Conservation (phyloP, 1,140 invertebrate species). For the Atopsyche davidsoni region DNA sequence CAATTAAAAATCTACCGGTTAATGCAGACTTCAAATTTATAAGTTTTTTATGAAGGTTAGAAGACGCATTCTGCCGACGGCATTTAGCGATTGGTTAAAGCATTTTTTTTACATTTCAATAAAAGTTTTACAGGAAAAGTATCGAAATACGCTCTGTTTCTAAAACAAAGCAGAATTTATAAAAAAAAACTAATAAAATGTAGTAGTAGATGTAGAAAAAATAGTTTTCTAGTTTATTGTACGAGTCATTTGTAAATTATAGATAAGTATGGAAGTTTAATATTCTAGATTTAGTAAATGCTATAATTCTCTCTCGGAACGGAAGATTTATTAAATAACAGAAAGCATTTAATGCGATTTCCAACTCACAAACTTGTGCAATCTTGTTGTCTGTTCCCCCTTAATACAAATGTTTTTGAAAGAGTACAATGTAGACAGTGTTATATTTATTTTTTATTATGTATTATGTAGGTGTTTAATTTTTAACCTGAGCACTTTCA, state of each 20-base stretch:
- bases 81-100: too few relatives aligned
- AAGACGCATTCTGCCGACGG: too few relatives aligned
- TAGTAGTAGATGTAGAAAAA: not conserved
- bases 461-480: conserved; percentile 2
- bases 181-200: not conserved
- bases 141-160: too few relatives aligned
- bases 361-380: conserved; percentile 14
- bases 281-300: not conserved
- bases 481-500: not conserved
- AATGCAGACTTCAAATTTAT: not conserved
- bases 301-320: not conserved
- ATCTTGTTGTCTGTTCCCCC: conserved; percentile 12
- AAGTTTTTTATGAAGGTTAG: too few relatives aligned
- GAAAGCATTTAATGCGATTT: conserved; percentile 22
- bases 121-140: too few relatives aligned
- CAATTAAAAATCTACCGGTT: not conserved
- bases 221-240: not conserved
- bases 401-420: not conserved
- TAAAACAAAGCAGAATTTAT: too few relatives aligned
- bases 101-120: too few relatives aligned
- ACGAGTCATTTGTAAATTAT: not conserved
- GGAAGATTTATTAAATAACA: too few relatives aligned
- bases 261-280: not conserved
- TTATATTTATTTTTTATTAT: conserved; percentile 6
- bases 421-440: not conserved